Evolutionary conservation across 2,797 vertebrate species (phyloP), one percentile per base, ranked within the genome.

Genomic region (Cynopterus sphinx): DNA sequence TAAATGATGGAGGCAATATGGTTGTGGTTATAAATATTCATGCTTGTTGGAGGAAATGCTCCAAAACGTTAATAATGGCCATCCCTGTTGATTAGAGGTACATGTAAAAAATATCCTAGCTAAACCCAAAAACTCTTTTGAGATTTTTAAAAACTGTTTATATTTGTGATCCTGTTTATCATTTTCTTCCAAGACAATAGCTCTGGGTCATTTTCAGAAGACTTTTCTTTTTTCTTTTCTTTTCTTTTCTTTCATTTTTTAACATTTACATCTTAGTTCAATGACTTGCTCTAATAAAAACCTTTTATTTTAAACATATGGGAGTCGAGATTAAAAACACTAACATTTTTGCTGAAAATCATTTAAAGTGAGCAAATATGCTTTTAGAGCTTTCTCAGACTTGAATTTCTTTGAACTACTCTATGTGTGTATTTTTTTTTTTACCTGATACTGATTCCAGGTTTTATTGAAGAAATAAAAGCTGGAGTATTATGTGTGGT

Each of bases 281-380:
- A 68, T 82, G 68, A 92, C 74, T 94, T 90, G 31, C 67, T 96
- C 68, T 95, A 96, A 89, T 89, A 92, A 91, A 93, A 94, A 12
- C 8, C 26, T 93, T 95, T 96, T 93, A 96, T 98, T 97, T 97
- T 95, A 97, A 97, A 97, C 91, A 97, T 96, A 91, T 97, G 95
- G 82, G 57, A 92, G 51, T 59, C 89, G 68, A 96, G 91, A 96
- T 97, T 59, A 93, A 96, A 96, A 97, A 85, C 77, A 91, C 51
- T 87, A 95, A 46, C 24, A 63, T 97, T 96, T 96, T 97, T 85
- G 24, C 53, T 84, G 70, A 91, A 95, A 95, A 90, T 83, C 81
- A 59, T 89, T 96, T 70, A 93, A 95, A 92, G 95, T 93, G 93
- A 97, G 90, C 75, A 96, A 97, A 92, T 85, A 90, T 82, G 75